Percentiles rank a stretch among this genome's conserved stretches.
Conservation (phyloP, 1,140 invertebrate genomes). For the Octopus bimaculoides region DNA sequence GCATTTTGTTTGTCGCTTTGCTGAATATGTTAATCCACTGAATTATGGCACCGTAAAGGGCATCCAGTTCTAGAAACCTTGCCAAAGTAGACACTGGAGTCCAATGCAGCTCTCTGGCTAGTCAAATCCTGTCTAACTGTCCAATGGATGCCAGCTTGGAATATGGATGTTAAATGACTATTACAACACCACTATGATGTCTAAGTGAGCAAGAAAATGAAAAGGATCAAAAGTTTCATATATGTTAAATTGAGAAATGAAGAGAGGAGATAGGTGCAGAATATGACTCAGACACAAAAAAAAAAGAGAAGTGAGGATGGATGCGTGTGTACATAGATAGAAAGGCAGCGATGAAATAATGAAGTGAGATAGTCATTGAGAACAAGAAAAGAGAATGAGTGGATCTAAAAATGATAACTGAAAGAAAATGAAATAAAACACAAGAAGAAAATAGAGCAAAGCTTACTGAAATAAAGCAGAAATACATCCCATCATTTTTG, state of each 20-base stretch:
- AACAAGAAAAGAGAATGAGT: not conserved
- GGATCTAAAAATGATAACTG: not conserved
- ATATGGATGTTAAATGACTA: too few relatives aligned
- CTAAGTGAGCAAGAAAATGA: not conserved
- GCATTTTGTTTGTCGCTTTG: too few relatives aligned
- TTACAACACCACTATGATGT: too few relatives aligned
- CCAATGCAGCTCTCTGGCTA: too few relatives aligned
- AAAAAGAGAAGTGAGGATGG: not conserved
- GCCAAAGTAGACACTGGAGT: too few relatives aligned
- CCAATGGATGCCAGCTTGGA: too few relatives aligned
- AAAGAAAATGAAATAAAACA: not conserved
- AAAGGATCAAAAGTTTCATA: not conserved
- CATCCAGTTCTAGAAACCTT: too few relatives aligned
- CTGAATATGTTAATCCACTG: too few relatives aligned
- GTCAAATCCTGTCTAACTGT: too few relatives aligned
- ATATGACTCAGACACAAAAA: not conserved
- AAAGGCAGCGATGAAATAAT: not conserved
- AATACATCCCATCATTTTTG: not conserved
- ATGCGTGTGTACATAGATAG: not conserved
- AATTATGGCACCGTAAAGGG: too few relatives aligned
- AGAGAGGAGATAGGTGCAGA: not conserved
- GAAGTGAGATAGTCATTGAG: not conserved
- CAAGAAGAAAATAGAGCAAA: not conserved
- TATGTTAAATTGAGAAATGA: not conserved
- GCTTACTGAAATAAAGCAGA: not conserved